Percentiles rank a stretch among this genome's conserved stretches.
phyloP scores from a whole-genome alignment of 2,888 invertebrate genomes.

The Acrobasis suavella region DNA sequence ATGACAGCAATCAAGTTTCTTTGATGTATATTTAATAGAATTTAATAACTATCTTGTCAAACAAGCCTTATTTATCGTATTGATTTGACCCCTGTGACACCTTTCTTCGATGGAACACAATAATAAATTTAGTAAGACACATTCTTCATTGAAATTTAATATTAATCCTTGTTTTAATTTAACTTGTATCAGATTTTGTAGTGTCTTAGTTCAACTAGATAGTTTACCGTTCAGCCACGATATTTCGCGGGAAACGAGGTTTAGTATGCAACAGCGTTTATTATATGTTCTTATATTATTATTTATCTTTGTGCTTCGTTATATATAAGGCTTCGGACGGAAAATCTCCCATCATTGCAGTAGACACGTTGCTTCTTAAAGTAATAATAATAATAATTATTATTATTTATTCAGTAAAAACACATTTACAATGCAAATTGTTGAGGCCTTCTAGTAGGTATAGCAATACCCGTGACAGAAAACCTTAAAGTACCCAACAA shows the following conservation, averaged over 20 bases:
- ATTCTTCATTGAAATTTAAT: constrained; percentile 17
- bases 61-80: constrained; percentile 13
- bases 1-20: neutral
- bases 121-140: constrained; percentile 9
- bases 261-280: too few species aligned
- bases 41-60: constrained; percentile 11
- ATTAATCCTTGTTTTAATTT: constrained; percentile 4
- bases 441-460: too few species aligned
- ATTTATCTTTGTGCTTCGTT: too few species aligned
- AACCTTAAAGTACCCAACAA: too few species aligned
- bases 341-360: too few species aligned
- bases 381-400: too few species aligned
- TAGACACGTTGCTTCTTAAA: too few species aligned
- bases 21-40: constrained; percentile 11
- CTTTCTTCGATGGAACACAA: constrained; percentile 8
- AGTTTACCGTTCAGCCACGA: neutral
- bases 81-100: constrained; percentile 16
- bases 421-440: too few species aligned
- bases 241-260: neutral
- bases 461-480: too few species aligned
- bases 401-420: too few species aligned
- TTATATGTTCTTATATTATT: too few species aligned
- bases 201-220: neutral
- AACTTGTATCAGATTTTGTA: neutral
- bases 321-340: too few species aligned